These are phyloP conservation scores for Parnassius mnemosyne DNA, from an alignment of 2,888 invertebrate species.

Conservation along the genomic window DNA sequence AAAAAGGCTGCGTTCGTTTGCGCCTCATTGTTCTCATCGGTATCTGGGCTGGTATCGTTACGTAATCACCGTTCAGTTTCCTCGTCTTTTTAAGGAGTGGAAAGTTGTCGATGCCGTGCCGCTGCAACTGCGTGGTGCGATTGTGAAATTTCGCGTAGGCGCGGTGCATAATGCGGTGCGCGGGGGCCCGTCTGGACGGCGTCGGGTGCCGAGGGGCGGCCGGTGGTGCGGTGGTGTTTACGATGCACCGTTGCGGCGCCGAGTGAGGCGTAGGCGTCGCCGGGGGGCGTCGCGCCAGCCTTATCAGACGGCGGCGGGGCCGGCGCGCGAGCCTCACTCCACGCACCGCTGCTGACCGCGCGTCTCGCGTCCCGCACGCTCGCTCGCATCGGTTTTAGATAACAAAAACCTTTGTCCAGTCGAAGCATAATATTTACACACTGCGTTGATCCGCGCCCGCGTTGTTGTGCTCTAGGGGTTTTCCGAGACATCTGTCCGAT, in stretches of 20 bases:
- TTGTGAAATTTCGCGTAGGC: constrained; percentile 74
- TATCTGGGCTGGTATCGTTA: constrained; percentile 69
- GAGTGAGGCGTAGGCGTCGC: constrained; percentile 78
- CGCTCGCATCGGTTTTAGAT: constrained; percentile 73
- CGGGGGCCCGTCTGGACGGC: constrained; percentile 55
- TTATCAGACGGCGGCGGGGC: constrained; percentile 79
- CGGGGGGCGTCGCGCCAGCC: constrained; percentile 80
- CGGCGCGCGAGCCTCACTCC: constrained; percentile 77
- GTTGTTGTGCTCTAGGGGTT: constrained; percentile 65
- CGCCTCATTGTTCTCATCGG: constrained; percentile 54
- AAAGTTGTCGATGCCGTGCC: constrained; percentile 68
- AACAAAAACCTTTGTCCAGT: constrained; percentile 80
- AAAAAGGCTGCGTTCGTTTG: constrained; percentile 71
- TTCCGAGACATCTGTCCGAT: constrained; percentile 72
- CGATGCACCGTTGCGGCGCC: constrained; percentile 47
- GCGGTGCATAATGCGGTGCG: constrained; percentile 64
- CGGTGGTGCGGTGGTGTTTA: constrained; percentile 40
- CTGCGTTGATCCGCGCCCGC: constrained; percentile 13
- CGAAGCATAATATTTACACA: constrained; percentile 75
- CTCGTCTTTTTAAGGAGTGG: constrained; percentile 75
- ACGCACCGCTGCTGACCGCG: constrained; percentile 66
- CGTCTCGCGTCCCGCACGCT: constrained; percentile 67
- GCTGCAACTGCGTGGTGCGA: constrained; percentile 37
- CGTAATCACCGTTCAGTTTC: constrained; percentile 56
- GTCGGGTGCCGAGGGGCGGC: constrained; percentile 38